Base-by-base conservation (phyloP, 2,797 vertebrate species). In the Darevskia nairensis region DNA sequence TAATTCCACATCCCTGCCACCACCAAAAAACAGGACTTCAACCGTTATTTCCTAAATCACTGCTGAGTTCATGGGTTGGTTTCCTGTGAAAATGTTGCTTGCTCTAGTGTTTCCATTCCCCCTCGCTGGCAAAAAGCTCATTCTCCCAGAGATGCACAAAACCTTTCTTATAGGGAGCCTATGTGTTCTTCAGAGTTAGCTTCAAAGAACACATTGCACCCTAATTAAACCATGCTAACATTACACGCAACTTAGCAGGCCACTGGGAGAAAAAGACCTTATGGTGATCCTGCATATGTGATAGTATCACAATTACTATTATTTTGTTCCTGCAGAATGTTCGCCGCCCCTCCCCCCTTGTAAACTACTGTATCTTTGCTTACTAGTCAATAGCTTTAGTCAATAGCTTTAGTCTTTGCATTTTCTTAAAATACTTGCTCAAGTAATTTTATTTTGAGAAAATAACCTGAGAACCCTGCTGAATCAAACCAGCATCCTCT, bases 341-440 rank as follows among this genome's bases (percentile, higher is more conserved):
- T 50, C 11, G 13, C 50, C 1, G 13, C 3, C 50, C 50, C 50
- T 55, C 50, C 13, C 68, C 69, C 41, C 64, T 15, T 83, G 66
- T 71, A 39, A 68, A 19, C 66, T 32, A 83, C 29, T 46, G 44
- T 23, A 44, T 19, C 66, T 71, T 83, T 69, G 64, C 41, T 68
- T 64, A 41, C 74, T 25, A 19, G 29, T 71, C 11, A 71, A 71
- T 44, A 71, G n/a, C 41, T 71, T 46, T 69, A 69, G 71, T 46
- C 44, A 71, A 71, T 44, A 71, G n/a, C 41, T 71, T 46, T 69
- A 69, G 71, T 46, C 44, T 69, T 29, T 50, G 46, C n/a, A 69
- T 81, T 68, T 82, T n/a, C 64, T 68, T 11, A 69, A 69, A 83
- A 83, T n/a, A 44, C 39, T 50, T 82, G 29, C 64, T 44, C 80